Base-by-base conservation (phyloP, 2,113 vertebrate species). In the Scopus umbretta region DNA sequence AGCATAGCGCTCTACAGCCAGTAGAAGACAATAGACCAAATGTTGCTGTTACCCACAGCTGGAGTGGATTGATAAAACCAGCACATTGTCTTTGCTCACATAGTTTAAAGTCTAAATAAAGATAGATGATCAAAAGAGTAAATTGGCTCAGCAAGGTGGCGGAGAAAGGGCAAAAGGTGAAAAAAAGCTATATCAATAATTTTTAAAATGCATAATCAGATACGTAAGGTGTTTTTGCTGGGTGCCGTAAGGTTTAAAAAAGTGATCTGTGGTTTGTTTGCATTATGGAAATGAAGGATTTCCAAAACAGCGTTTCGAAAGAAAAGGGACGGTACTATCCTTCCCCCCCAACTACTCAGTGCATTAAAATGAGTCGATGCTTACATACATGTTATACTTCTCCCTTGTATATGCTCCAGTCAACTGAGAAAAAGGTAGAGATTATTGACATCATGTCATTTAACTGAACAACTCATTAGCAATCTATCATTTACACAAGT, bases 11-110 rank as follows among this genome's bases (percentile, higher is more conserved):
- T 96, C 94, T 96, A 95, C 84, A 94, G 86, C 74, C 91, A 91
- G 84, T 95, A 91, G 96, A 97, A 95, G 86, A 95, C 96, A 94
- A 96, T 45, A 94, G 95, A 95, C 80, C 84, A 95, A 97, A 97
- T 92, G 89, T 97, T 94, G 53, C 86, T 66, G 36, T 58, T 91
- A 82, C 36, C 72, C 91, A 83, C 91, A 96, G 92, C 89, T 95
- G 91, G 87, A 85, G 78, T 5, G 22, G 43, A 87, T 95, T 97
- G 95, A 95, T 92, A 96, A 96, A 96, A 72, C 66, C 80, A 79
- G 74, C 78, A 87, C 58, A 93, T 72, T 92, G 90, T 93, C 81
- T 96, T 91, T 90, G 62, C 71, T 95, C 89, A 80, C 59, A 45
- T 30, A 92, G 80, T 91, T 97, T 91, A 90, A 94, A 91, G 62